Evolutionary conservation across 1,140 invertebrate species (phyloP).

Genomic region (Argopecten irradians): DNA sequence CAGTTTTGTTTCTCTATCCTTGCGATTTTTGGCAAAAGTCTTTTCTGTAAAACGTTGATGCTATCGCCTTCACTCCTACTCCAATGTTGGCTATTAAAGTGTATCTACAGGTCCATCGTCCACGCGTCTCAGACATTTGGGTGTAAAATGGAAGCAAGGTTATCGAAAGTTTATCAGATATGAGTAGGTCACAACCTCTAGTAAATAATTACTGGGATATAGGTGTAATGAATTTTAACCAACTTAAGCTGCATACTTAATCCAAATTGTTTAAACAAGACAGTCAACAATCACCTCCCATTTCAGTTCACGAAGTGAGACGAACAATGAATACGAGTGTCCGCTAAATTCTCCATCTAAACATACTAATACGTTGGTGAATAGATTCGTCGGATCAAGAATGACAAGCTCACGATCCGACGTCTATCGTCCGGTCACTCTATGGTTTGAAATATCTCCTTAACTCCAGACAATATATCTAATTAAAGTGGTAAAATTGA

Average conservation of each 20-base stretch:
- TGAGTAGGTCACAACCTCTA: not conserved
- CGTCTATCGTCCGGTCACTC: not conserved
- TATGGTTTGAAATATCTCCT: not conserved
- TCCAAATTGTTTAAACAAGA: slow-evolving; percentile 18
- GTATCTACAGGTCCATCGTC: not conserved
- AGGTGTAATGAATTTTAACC: not conserved
- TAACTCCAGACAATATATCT: slow-evolving; percentile 13
- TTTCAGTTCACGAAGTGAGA: not conserved
- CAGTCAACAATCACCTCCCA: slow-evolving; percentile 11
- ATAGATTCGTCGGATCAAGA: not conserved
- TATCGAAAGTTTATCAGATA: not conserved
- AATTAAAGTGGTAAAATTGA: not conserved
- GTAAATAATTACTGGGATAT: not conserved
- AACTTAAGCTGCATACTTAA: not conserved
- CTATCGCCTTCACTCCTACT: not conserved
- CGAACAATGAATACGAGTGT: not conserved
- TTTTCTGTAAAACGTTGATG: not conserved
- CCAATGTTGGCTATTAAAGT: not conserved
- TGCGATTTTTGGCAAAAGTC: not conserved
- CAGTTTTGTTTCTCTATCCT: not conserved
- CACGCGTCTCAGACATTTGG: not conserved
- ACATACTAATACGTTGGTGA: not conserved
- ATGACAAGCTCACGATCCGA: not conserved
- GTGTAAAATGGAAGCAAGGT: not conserved
- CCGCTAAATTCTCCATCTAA: not conserved